A percentile compares a stretch with the other conserved stretches of the same genome.
Evolutionary conservation across 2,797 vertebrate species (phyloP).

Genomic region (Triplophysa yarkandensis): DNA sequence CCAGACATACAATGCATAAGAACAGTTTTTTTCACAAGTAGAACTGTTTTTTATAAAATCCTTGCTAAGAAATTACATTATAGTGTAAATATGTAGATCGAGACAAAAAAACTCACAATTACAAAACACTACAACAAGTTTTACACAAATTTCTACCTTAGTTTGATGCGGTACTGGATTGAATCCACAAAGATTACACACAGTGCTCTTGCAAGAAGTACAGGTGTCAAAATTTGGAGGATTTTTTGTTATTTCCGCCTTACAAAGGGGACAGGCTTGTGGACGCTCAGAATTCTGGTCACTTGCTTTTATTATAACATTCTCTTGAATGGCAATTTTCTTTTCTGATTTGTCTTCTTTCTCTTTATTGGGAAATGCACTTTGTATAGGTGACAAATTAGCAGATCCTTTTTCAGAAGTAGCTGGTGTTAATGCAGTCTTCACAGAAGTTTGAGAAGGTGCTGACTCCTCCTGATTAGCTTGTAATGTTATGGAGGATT

Average conservation of each 20-base stretch:
- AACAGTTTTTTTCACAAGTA: neutral
- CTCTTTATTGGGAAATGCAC: slow-evolving; percentile 64
- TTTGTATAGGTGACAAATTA: slow-evolving; percentile 56
- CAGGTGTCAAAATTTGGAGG: slow-evolving; percentile 80
- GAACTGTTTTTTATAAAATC: neutral
- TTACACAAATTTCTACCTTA: slow-evolving; percentile 68
- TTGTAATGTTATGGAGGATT: slow-evolving; percentile 71
- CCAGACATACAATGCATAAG: neutral
- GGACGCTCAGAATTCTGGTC: slow-evolving; percentile 31
- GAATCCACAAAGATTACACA: slow-evolving; percentile 86
- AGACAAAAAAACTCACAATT: neutral
- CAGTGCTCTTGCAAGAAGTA: slow-evolving; percentile 55
- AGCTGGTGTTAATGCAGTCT: slow-evolving; percentile 36
- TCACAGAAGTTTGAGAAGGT: slow-evolving; percentile 34
- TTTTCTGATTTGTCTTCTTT: slow-evolving; percentile 66
- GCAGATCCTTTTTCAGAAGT: slow-evolving; percentile 58
- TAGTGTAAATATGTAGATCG: neutral
- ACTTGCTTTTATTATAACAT: neutral
- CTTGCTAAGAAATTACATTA: neutral
- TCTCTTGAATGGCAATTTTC: slow-evolving; percentile 57
- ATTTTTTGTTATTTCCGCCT: slow-evolving; percentile 75
- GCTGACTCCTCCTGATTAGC: slow-evolving; percentile 57
- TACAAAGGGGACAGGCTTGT: slow-evolving; percentile 51
- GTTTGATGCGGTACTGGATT: slow-evolving; percentile 80
- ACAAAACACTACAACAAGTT: neutral